Evolutionary conservation across 2,113 vertebrate species (phyloP).

Genomic region (Salvelinus namaycush): DNA sequence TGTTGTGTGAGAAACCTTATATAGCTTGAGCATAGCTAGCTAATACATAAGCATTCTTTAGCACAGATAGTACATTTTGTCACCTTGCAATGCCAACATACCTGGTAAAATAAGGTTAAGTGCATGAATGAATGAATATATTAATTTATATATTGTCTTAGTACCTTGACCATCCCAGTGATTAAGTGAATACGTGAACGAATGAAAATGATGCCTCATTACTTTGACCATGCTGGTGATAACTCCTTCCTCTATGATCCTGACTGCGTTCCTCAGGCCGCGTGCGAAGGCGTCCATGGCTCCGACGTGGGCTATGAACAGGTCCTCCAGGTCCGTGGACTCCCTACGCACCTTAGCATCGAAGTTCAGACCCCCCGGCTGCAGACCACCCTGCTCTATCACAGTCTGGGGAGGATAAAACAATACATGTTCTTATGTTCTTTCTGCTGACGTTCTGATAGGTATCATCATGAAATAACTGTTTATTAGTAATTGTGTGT

Average conservation of each 20-base stretch:
- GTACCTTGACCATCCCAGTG: constrained; percentile 30
- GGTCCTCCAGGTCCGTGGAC: constrained; percentile 67
- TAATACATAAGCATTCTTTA: not conserved
- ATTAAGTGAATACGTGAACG: too few relatives aligned
- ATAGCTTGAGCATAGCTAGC: not conserved
- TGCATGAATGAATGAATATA: too few relatives aligned
- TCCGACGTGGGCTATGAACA: constrained; percentile 69
- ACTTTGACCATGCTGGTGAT: constrained; percentile 62
- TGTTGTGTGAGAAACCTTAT: not conserved
- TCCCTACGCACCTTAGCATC: constrained; percentile 68
- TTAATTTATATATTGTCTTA: too few relatives aligned
- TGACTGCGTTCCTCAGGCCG: constrained; percentile 63
- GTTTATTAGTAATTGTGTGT: not conserved
- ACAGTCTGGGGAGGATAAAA: constrained; percentile 49
- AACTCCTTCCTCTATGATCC: constrained; percentile 62
- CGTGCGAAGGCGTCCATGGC: constrained; percentile 71
- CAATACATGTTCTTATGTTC: not conserved
- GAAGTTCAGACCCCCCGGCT: constrained; percentile 69
- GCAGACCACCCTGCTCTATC: constrained; percentile 68
- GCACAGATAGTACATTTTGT: too few relatives aligned
- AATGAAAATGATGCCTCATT: not conserved
- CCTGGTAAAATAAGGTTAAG: too few relatives aligned
- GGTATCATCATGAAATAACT: not conserved
- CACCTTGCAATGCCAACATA: too few relatives aligned
- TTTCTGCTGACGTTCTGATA: not conserved